A percentile compares a stretch with the other conserved stretches of the same genome.
Conservation (phyloP, 53 echinoderm and acorn worm genomes). For the Holothuria scabra region DNA sequence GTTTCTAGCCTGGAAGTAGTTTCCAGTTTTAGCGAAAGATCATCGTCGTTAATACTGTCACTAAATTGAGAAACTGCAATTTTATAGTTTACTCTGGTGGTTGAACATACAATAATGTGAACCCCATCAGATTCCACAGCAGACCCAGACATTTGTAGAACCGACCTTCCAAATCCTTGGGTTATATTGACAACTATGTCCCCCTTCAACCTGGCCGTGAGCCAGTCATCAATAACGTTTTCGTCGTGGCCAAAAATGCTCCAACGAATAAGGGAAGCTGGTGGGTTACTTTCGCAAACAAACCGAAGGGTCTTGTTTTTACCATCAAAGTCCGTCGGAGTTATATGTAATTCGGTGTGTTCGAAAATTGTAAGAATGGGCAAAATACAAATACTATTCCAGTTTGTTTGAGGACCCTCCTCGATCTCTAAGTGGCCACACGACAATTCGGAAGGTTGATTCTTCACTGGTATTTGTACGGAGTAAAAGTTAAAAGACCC, state of each 20-base stretch:
- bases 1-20: neutral
- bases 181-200: slow-evolving; percentile 9
- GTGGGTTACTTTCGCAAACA: slow-evolving; percentile 8
- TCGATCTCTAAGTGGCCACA: slow-evolving; percentile 6
- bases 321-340: neutral
- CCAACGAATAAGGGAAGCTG: slow-evolving; percentile 20
- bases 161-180: slow-evolving; percentile 14
- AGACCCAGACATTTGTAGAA: neutral
- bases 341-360: neutral
- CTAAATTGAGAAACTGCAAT: slow-evolving; percentile 29
- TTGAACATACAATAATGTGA: slow-evolving; percentile 10
- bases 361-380: neutral
- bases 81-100: slow-evolving; percentile 20
- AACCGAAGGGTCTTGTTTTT: slow-evolving; percentile 19
- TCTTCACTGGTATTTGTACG: neutral
- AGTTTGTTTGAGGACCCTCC: neutral
- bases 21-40: neutral
- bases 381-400: neutral
- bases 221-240: slow-evolving; percentile 18
- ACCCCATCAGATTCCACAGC: slow-evolving; percentile 1
- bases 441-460: slow-evolving; percentile 7
- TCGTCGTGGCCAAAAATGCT: slow-evolving; percentile 27
- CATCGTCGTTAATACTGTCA: neutral
- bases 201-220: neutral
- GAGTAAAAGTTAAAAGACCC: slow-evolving; percentile 30